These are phyloP conservation scores for Xestia sexstrigata DNA, from an alignment of 2,888 invertebrate genomes.

Conservation along the genomic window DNA sequence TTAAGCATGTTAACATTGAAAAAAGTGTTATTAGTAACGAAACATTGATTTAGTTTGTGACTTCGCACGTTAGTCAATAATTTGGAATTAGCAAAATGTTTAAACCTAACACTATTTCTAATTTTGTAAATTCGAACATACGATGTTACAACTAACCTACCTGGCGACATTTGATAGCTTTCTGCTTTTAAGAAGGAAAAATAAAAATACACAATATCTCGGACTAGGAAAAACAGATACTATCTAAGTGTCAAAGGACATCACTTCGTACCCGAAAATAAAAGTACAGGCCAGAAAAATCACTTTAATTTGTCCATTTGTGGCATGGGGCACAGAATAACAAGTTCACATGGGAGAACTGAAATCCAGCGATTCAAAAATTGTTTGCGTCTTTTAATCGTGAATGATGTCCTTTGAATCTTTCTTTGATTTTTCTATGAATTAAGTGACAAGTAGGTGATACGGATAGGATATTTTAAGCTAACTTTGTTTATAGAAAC, in stretches of 20 bases:
- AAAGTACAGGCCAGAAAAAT: not conserved
- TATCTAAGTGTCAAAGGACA: slow-evolving; percentile 3
- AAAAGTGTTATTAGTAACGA: slow-evolving; percentile 17
- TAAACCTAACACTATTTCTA: not conserved
- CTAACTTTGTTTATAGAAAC: too few relatives aligned
- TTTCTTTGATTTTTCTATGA: too few relatives aligned
- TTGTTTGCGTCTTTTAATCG: not conserved
- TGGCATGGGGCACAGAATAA: too few relatives aligned
- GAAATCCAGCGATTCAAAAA: not conserved
- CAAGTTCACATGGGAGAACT: too few relatives aligned
- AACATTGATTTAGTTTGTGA: slow-evolving; percentile 20
- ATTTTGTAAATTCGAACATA: not conserved
- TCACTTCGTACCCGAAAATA: not conserved
- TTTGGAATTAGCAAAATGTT: not conserved
- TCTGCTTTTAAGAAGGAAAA: too few relatives aligned
- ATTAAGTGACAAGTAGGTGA: too few relatives aligned
- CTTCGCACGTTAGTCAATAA: slow-evolving; percentile 10
- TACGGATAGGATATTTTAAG: too few relatives aligned
- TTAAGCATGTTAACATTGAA: slow-evolving; percentile 7
- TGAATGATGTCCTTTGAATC: not conserved
- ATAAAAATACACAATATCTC: too few relatives aligned
- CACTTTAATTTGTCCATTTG: too few relatives aligned
- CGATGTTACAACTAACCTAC: not conserved
- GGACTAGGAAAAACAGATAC: not conserved
- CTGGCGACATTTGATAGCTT: not conserved